Conservation (phyloP, 2,888 invertebrate genomes). For the Caenorhabditis japonica region DNA sequence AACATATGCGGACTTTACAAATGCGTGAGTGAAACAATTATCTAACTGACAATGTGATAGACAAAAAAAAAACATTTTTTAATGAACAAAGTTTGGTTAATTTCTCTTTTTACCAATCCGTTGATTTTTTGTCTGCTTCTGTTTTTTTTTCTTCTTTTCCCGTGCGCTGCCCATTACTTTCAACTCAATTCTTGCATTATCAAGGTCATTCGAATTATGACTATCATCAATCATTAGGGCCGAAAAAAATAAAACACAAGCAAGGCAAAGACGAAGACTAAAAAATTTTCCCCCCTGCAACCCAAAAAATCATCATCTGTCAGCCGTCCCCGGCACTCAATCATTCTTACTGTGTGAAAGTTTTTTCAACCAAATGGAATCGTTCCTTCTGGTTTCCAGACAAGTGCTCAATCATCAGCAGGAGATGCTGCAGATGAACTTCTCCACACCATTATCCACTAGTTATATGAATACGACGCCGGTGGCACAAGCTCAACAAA, state of each 20-base stretch:
- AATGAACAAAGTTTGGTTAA: conserved; percentile 25
- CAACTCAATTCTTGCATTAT: conserved; percentile 27
- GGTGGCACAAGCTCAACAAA: conserved; percentile 21
- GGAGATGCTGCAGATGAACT: conserved; percentile 48
- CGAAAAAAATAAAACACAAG: conserved; percentile 34
- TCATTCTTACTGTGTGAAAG: too few relatives aligned
- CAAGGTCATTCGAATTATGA: conserved; percentile 55
- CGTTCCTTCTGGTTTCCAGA: conserved; percentile 32
- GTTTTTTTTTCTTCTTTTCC: conserved; percentile 2
- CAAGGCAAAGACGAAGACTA: too few relatives aligned
- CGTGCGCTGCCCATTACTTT: conserved; percentile 18
- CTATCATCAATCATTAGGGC: conserved; percentile 52
- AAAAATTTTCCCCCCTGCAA: too few relatives aligned
- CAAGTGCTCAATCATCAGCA: conserved; percentile 50
- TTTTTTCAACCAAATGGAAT: too few relatives aligned
- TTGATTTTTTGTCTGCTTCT: neutral
- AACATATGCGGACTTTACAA: conserved; percentile 54
- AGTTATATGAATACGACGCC: conserved; percentile 44
- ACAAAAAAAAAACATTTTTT: neutral
- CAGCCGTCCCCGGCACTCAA: neutral
- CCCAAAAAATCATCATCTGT: conserved; percentile 23
- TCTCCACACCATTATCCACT: conserved; percentile 26
- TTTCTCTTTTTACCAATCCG: neutral
- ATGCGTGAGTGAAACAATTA: conserved; percentile 41
- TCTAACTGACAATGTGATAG: too few relatives aligned